Base-by-base conservation (phyloP, 2,113 vertebrate genomes). In the Capreolus pygargus region DNA sequence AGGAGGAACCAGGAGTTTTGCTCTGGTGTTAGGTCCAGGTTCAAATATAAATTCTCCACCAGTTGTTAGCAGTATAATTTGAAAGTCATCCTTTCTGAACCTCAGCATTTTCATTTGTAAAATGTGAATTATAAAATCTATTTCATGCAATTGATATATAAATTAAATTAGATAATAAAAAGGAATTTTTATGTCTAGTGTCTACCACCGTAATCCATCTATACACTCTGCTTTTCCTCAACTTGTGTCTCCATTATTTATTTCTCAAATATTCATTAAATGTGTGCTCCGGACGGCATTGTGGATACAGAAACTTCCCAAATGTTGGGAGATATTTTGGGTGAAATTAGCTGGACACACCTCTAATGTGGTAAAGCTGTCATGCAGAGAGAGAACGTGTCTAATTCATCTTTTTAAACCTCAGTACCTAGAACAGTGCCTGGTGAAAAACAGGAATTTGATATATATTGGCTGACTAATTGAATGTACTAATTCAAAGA, bases 1-100 rank as follows among this genome's bases (percentile, higher is more conserved):
- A 30, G 12, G 9, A 43, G 33, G 9, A 11, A n/a, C 10, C 82
- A 1, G 0, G 21, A 19, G 7, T 21, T 30, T 25, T 2, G 1
- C 21, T 74, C 43, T 87, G 52, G 52, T 23, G 17, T 36, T 14
- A 14, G 54, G 25, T 8, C 28, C 54, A 64, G n/a, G 16, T 87
- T 60, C 61, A 25, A 61, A 67, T 94, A 50, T 58, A 39, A 83
- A 28, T 52, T 91, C 84, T 5, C 84, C 6, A 28, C 39, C 64
- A 28, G 30, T 39, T 1, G 43, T 15, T 45, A 57, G 19, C 55
- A 57, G 8, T 19, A 3, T 78, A 50, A 91, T 52, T 86, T 23
- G 79, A 47, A 88, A 28, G 3, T 83, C 0, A 33, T 3, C 16
- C 52, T 86, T 89, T 82, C 55, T 54, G 28, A 61, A 55, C 30